Base-by-base conservation (phyloP, 2,888 invertebrate genomes). In the Cheilosia impressa region DNA sequence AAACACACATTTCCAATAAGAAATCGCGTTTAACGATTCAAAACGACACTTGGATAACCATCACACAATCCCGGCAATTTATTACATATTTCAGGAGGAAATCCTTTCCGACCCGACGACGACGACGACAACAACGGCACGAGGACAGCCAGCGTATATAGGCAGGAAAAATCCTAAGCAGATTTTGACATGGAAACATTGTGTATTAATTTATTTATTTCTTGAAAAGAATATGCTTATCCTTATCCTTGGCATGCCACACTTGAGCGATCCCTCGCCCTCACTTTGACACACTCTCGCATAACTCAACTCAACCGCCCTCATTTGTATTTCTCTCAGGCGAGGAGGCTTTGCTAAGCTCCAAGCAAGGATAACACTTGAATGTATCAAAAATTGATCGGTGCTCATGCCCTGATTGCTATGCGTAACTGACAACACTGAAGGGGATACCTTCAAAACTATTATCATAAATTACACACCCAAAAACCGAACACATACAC, bases 331-430 rank as follows among this genome's bases (percentile, higher is more conserved):
- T 76, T 85, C 76, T 66, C 85, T 85, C 85, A 81, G 81, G 85
- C 85, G 71, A 43, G 24, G 13, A 72, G 65, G 60, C 60, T 80
- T 58, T 75, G 75, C 75, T 65, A 71, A 75, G 75, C 75, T 75
- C 24, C 4, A 52, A 52, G 69, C 75, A 80, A 84, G 81, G 76
- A 72, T 81, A 85, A 80, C 85, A 85, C 85, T 85, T 81, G 85
- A 81, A 85, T 85, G 77, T 81, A 85, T 85, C 85, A 85, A 85
- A 85, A 85, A 85, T 85, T 81, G 85, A 85, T 85, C 81, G 85
- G 77, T 77, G 72, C 81, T 85, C 81, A 77, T 76, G 81, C 71
- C 81, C 81, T 85, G 85, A 81, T 85, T 85, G 85, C 81, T 85
- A 85, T 85, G 85, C 85, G 85, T 85, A 85, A 85, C 80, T 85